phyloP scores from a whole-genome alignment of 2,113 vertebrate genomes.

The Pangasianodon hypophthalmus region DNA sequence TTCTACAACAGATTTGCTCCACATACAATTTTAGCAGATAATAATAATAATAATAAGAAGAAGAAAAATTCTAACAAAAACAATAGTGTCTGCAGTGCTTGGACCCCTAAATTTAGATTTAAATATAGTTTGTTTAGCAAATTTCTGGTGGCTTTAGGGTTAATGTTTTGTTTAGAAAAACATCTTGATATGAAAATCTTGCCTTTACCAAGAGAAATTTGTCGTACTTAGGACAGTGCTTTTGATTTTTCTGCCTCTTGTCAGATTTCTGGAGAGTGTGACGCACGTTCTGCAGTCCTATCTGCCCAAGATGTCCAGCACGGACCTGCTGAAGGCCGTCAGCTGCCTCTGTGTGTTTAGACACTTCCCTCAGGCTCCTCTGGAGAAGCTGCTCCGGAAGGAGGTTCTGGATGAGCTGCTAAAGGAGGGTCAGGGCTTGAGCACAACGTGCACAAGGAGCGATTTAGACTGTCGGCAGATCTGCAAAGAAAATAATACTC shows the following conservation, averaged over 20 bases:
- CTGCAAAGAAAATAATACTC: background rate
- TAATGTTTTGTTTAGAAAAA: too few relatives aligned
- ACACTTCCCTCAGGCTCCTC: slow-evolving; percentile 72
- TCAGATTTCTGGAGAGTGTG: slow-evolving; percentile 82
- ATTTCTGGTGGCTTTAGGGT: too few relatives aligned
- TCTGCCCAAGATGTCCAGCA: slow-evolving; percentile 72
- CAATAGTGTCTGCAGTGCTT: background rate
- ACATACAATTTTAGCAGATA: too few relatives aligned
- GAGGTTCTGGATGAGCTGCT: slow-evolving; percentile 66
- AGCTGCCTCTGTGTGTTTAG: slow-evolving; percentile 78
- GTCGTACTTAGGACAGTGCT: too few relatives aligned
- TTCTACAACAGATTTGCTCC: too few relatives aligned
- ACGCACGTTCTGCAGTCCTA: slow-evolving; percentile 70
- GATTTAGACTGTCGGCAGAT: background rate
- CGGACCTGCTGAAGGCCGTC: slow-evolving; percentile 72
- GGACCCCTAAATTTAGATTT: background rate
- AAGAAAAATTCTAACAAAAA: background rate
- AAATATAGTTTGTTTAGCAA: too few relatives aligned
- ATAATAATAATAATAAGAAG: too few relatives aligned
- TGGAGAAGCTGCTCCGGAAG: slow-evolving; percentile 80
- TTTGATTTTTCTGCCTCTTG: background rate
- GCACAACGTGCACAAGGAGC: background rate
- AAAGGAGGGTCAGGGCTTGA: slow-evolving; percentile 64
- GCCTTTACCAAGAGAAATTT: too few relatives aligned
- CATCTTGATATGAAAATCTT: too few relatives aligned